Percentiles rank a stretch among this genome's conserved stretches.
phyloP scores from a whole-genome alignment of 1,140 invertebrate species.

The Apis cerana region DNA sequence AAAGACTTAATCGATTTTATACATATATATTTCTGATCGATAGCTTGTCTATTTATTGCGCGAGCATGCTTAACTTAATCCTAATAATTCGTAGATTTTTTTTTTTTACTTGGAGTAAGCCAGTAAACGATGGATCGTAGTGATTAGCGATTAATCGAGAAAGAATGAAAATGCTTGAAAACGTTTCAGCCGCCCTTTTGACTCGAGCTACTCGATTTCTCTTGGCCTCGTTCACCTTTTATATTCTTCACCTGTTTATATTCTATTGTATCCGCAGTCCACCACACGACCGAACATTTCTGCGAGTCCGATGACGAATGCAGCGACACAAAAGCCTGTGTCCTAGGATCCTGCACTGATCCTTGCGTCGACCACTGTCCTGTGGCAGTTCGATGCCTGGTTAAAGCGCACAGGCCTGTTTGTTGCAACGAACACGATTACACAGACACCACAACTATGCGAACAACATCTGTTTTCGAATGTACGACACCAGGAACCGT shows the following conservation, averaged over 20 bases:
- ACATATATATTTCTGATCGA: constrained; percentile 48
- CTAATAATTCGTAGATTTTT: constrained; percentile 59
- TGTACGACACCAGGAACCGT: constrained; percentile 13
- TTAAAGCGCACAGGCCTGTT: constrained; percentile 82
- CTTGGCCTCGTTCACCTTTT: constrained; percentile 35
- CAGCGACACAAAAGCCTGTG: constrained; percentile 84
- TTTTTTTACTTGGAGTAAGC: constrained; percentile 41
- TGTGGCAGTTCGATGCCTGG: constrained; percentile 82
- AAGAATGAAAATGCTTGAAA: constrained; percentile 38
- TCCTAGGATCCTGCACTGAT: constrained; percentile 85
- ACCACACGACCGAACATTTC: constrained; percentile 77
- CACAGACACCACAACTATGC: constrained; percentile 24
- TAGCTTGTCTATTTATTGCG: constrained; percentile 58
- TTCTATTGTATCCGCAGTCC: constrained; percentile 82
- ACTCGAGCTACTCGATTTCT: constrained; percentile 10
- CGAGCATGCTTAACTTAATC: constrained; percentile 62
- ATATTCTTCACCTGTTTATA: constrained; percentile 73
- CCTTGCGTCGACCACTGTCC: constrained; percentile 85
- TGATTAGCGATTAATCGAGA: constrained; percentile 52
- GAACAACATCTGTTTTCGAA: background rate
- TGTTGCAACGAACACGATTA: constrained; percentile 77
- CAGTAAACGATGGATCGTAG: constrained; percentile 52
- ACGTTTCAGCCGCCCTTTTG: constrained; percentile 47
- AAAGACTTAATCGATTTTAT: constrained; percentile 67
- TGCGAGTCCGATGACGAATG: constrained; percentile 86